phyloP scores from a whole-genome alignment of 2,797 vertebrate genomes.

The Sebastes itinus region DNA sequence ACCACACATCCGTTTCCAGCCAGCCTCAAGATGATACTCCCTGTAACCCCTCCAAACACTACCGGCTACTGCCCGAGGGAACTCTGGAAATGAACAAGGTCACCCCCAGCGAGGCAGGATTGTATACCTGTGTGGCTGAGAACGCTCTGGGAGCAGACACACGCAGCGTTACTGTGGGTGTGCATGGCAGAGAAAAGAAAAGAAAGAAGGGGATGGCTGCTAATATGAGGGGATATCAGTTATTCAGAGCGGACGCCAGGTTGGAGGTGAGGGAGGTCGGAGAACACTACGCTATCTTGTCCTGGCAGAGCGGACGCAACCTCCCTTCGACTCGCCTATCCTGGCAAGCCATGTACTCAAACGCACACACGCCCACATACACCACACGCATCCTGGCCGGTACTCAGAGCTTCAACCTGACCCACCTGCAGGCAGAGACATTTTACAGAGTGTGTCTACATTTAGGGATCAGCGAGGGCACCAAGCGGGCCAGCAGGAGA shows the following conservation, averaged over 20 bases:
- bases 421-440: slow-evolving; percentile 89
- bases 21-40: slow-evolving; percentile 13
- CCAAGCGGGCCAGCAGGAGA: slow-evolving; percentile 50
- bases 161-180: slow-evolving; percentile 85
- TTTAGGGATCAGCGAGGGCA: slow-evolving; percentile 79
- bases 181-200: slow-evolving; percentile 70
- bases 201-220: slow-evolving; percentile 37
- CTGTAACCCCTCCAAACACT: slow-evolving; percentile 65
- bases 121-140: slow-evolving; percentile 97
- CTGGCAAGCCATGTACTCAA: slow-evolving; percentile 84
- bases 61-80: slow-evolving; percentile 88
- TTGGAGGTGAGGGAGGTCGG: slow-evolving; percentile 83
- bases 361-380: slow-evolving; percentile 64
- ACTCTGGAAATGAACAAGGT: slow-evolving; percentile 90
- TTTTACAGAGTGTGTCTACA: slow-evolving; percentile 92
- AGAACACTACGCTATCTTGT: slow-evolving; percentile 85
- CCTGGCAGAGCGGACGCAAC: slow-evolving; percentile 88
- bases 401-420: slow-evolving; percentile 91
- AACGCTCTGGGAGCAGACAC: slow-evolving; percentile 94
- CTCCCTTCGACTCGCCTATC: slow-evolving; percentile 89
- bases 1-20: slow-evolving; percentile 19
- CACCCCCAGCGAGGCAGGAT: slow-evolving; percentile 83
- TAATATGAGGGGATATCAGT: slow-evolving; percentile 36
- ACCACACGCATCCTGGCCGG: slow-evolving; percentile 89
- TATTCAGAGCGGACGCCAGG: slow-evolving; percentile 26